A percentile compares a stretch with the other conserved stretches of the same genome.
Conservation (phyloP, 2,113 vertebrate genomes). For the Odontophorus gujanensis region DNA sequence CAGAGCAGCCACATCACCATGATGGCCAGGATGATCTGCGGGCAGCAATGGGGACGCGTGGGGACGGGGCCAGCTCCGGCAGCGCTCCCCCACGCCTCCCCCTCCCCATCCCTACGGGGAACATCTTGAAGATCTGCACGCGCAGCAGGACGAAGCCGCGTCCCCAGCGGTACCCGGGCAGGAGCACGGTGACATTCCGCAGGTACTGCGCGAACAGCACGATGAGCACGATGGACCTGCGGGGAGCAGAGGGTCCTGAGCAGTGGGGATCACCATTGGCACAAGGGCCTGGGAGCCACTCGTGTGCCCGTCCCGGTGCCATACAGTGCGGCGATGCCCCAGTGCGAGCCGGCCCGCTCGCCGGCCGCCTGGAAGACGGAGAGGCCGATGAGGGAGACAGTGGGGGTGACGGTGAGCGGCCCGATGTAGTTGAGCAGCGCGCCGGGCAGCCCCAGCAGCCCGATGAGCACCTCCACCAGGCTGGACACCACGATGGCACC, state of each 20-base stretch:
- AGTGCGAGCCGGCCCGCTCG: conserved; percentile 92
- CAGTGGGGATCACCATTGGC: neutral
- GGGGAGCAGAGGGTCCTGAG: neutral
- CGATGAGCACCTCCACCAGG: conserved; percentile 87
- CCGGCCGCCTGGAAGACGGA: conserved; percentile 93
- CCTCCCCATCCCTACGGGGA: conserved; percentile 83
- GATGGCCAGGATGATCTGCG: conserved; percentile 94
- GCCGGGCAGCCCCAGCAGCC: conserved; percentile 90
- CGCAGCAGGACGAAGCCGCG: conserved; percentile 82
- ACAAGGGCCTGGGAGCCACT: neutral
- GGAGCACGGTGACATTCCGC: conserved; percentile 79
- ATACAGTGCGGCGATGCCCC: conserved; percentile 92
- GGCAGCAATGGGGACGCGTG: neutral
- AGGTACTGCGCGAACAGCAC: conserved; percentile 94
- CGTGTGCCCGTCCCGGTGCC: fast-evolving
- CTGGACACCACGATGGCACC: conserved; percentile 95
- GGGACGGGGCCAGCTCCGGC: neutral
- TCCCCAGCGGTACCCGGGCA: conserved; percentile 85
- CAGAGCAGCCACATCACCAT: conserved; percentile 93
- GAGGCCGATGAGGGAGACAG: conserved; percentile 94
- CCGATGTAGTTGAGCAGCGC: conserved; percentile 92
- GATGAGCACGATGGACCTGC: conserved; percentile 91
- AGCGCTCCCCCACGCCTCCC: neutral
- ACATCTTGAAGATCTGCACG: conserved; percentile 96
- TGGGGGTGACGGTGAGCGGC: conserved; percentile 94